Base-by-base conservation (phyloP, 2,113 vertebrate genomes). In the Hemichromis elongatus region DNA sequence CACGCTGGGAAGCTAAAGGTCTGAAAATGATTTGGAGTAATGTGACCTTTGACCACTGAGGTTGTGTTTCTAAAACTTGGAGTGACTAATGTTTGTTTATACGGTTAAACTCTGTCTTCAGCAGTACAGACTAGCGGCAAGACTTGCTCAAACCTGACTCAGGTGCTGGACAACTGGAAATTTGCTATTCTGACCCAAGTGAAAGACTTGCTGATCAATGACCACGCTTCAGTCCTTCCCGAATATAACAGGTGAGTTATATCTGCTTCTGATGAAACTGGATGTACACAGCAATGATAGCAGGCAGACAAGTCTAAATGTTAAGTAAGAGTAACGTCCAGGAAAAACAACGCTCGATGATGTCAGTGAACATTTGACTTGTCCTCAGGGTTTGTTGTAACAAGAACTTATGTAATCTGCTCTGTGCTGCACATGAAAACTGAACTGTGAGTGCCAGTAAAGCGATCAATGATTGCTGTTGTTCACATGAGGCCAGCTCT, bases 91-190 rank as follows among this genome's bases (percentile, higher is more conserved):
- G 8, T 4, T 79, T 9, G n/a, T 35, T 47, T 8, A 4, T 40
- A 47, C 2, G 21, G 2, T 68, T 21, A n/a, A 53, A 83, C 7
- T 88, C 33, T 84, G n/a, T 82, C 45, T 87, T 10, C 92, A 95
- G 91, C 93, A 80, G 90, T 91, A 40, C 90, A 92, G 56, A 37
- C 33, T 1, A 83, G 88, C 2, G 56, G 53, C 4, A 95, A 91
- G 81, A 95, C 96, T n/a, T 98, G 97, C 7, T 96, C 97, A 83
- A 98, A 98, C 92, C 92, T 98, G 77, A 97, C 97, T 30, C 94
- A 96, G 61, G 96, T 97, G 1, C 91, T 98, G 95, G 97, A 98
- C 93, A 98, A 98, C 94, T 98, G 97, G 97, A 97, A 96, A 84
- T 98, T 96, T 88, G 97, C 97, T 42, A 98, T 98, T 90, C 83